These are phyloP conservation scores for Druceiella hillmani DNA, from an alignment of 2,888 invertebrate genomes.

Conservation along the genomic window DNA sequence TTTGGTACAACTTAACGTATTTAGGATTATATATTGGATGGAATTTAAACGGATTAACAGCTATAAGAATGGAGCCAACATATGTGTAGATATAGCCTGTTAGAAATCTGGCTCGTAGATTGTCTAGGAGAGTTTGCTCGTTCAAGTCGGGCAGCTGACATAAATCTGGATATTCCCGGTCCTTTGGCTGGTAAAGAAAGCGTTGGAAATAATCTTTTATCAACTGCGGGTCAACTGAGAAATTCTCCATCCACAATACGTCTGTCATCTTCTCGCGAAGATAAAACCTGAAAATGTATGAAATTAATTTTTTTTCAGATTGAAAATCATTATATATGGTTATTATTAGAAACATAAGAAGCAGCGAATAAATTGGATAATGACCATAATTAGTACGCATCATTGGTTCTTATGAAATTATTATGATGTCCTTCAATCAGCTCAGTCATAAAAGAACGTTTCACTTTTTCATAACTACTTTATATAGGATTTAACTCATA, in stretches of 20 bases:
- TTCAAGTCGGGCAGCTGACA: slow-evolving; percentile 94
- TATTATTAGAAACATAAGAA: no score
- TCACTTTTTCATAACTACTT: no score
- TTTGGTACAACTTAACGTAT: slow-evolving; percentile 93
- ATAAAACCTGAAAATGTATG: slow-evolving; percentile 75
- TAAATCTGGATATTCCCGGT: slow-evolving; percentile 91
- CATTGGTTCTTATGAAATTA: no score
- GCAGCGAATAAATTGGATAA: no score
- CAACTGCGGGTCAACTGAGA: slow-evolving; percentile 85
- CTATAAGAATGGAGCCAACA: slow-evolving; percentile 92
- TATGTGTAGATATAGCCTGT: slow-evolving; percentile 95
- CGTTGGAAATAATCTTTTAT: slow-evolving; percentile 89
- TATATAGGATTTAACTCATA: no score
- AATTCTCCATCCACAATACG: slow-evolving; percentile 81
- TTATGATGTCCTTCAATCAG: no score
- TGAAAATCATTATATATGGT: no score
- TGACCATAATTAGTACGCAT: no score
- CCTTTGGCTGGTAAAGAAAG: slow-evolving; percentile 87
- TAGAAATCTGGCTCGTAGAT: slow-evolving; percentile 81
- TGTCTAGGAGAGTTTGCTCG: slow-evolving; percentile 87
- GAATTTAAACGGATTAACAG: slow-evolving; percentile 91
- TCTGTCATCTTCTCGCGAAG: slow-evolving; percentile 81
- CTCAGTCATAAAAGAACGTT: no score
- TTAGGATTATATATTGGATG: slow-evolving; percentile 98
- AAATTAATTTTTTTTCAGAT: no score